A percentile compares a stretch with the other conserved stretches of the same genome.
Evolutionary conservation across 37 sponge, comb jelly and placozoan species (phyloP).

Genomic region (Chondrilla cf. caribensis): DNA sequence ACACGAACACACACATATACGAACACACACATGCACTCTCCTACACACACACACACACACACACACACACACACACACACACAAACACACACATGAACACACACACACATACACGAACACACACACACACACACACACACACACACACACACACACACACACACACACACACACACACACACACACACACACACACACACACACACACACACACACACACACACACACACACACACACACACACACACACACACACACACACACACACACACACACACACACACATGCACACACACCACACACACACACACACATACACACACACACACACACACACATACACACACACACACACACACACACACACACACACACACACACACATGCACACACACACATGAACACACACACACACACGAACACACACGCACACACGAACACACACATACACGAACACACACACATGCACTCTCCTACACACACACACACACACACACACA

Average conservation of each 20-base stretch:
- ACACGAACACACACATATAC: no score
- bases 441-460: conserved; percentile 13
- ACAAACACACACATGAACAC: no score
- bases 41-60: no score
- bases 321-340: not conserved
- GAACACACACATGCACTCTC: no score
- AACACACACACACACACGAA: conserved; percentile 8
- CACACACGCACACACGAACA: conserved; percentile 12
- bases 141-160: no score
- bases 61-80: no score
- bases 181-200: not conserved
- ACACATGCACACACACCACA: not conserved
- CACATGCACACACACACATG: conserved; percentile 10
- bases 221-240: not conserved
- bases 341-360: conserved; percentile 22
- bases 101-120: no score
- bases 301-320: not conserved
- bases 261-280: not conserved
- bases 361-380: conserved; percentile 22
- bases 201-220: not conserved
- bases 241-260: not conserved
- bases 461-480: not conserved
- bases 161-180: no score
- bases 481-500: no score
- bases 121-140: no score